Evolutionary conservation across 2,888 invertebrate species (phyloP).

Genomic region (Stegana nigrithorax): DNA sequence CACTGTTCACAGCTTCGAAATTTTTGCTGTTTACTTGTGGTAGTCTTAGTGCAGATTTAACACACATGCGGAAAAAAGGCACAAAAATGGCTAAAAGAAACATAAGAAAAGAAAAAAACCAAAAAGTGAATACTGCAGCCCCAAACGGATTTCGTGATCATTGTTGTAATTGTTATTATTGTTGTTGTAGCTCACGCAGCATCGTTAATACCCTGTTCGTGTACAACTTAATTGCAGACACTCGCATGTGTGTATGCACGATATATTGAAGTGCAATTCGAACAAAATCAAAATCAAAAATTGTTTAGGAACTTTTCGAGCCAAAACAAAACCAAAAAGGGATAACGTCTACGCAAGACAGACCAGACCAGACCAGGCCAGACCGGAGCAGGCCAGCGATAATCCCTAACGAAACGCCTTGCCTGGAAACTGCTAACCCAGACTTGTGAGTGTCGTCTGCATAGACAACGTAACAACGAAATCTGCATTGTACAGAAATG

Average conservation of each 20-base stretch:
- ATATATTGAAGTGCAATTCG: constrained; percentile 45
- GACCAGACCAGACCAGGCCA: background rate
- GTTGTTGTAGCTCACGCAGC: constrained; percentile 39
- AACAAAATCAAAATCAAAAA: background rate
- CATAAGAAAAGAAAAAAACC: background rate
- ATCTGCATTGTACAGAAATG: too few species aligned
- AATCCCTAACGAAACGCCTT: constrained; percentile 24
- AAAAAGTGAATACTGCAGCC: constrained; percentile 22
- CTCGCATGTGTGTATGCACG: too few species aligned
- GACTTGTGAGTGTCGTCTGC: too few species aligned
- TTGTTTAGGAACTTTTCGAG: too few species aligned
- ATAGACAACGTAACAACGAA: too few species aligned
- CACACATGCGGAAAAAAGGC: background rate
- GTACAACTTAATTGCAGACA: constrained; percentile 55
- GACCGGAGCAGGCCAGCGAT: too few species aligned
- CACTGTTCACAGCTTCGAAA: too few species aligned
- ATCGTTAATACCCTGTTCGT: constrained; percentile 57
- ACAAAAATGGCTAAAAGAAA: background rate
- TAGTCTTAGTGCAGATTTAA: constrained; percentile 8
- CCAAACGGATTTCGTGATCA: constrained; percentile 48
- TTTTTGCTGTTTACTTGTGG: constrained; percentile 9
- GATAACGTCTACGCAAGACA: background rate
- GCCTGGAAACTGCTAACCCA: too few species aligned
- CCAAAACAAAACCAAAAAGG: background rate
- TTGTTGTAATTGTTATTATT: constrained; percentile 41